phyloP scores from a whole-genome alignment of 2,888 invertebrate genomes.

The Heliconius charithonia region DNA sequence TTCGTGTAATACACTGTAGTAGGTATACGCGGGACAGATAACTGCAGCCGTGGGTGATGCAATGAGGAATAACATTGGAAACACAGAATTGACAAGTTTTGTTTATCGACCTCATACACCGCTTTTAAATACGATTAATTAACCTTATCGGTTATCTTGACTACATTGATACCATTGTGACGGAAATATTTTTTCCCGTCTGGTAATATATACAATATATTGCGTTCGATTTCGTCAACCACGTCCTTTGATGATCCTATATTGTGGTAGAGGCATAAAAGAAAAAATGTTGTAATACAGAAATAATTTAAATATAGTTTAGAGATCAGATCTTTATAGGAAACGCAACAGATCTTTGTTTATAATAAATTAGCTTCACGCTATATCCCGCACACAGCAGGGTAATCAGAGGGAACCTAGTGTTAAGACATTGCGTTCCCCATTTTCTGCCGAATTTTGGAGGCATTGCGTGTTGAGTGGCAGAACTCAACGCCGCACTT shows the following conservation, averaged over 20 bases:
- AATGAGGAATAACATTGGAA: slow-evolving; percentile 14
- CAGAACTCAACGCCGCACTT: too few species aligned
- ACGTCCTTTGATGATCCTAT: not conserved
- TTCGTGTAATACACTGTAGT: not conserved
- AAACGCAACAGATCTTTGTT: too few species aligned
- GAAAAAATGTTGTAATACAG: too few species aligned
- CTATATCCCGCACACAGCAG: too few species aligned
- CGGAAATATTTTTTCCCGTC: not conserved
- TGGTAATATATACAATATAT: not conserved
- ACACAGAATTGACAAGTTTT: not conserved
- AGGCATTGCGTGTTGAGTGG: too few species aligned
- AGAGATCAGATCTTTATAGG: too few species aligned
- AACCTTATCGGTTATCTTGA: not conserved
- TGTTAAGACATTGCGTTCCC: too few species aligned
- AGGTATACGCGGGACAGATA: not conserved
- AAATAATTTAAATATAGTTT: too few species aligned
- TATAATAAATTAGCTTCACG: too few species aligned
- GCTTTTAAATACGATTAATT: slow-evolving; percentile 11
- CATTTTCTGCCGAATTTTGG: too few species aligned
- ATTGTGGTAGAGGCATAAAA: not conserved
- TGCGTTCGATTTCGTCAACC: not conserved
- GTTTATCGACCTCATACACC: not conserved
- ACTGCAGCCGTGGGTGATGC: slow-evolving; percentile 10
- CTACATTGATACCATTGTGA: not conserved
- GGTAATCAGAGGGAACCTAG: too few species aligned